Evolutionary conservation across 1,140 invertebrate species (phyloP).

Genomic region (Cepaea nemoralis): DNA sequence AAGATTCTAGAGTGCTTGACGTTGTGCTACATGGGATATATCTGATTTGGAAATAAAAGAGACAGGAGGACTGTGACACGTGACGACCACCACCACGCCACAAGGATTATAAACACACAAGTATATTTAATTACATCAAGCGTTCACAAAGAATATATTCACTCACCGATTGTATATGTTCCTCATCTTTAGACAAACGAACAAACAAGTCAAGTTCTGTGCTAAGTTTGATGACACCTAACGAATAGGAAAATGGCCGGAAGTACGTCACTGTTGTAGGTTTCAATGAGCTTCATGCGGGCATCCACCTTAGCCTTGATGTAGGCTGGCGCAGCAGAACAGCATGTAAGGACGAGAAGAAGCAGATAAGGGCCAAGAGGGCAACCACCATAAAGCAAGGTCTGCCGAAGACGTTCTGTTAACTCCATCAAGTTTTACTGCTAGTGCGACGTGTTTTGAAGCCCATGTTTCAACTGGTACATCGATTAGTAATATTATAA

Average conservation of each 20-base stretch:
- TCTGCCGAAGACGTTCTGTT: constrained; percentile 17
- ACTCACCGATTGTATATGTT: constrained; percentile 25
- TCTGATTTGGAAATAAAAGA: no score
- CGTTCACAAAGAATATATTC: background rate
- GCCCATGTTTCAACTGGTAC: no score
- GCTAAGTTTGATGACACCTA: constrained; percentile 29
- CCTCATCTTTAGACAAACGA: constrained; percentile 14
- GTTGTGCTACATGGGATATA: no score
- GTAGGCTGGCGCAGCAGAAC: constrained; percentile 26
- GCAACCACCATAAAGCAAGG: constrained; percentile 11
- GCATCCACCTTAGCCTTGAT: constrained; percentile 30
- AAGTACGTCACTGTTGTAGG: constrained; percentile 34
- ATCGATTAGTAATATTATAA: no score
- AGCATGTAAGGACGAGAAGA: constrained; percentile 38
- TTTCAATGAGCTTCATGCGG: constrained; percentile 27
- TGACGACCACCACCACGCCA: no score
- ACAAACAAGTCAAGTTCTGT: background rate
- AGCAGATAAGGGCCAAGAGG: constrained; percentile 27
- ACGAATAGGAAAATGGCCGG: constrained; percentile 31
- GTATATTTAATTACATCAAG: no score
- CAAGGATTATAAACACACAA: no score
- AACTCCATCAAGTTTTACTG: no score
- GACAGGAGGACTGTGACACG: no score
- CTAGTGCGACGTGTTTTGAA: no score
- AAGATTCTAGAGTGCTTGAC: no score